Evolutionary conservation across 2,113 vertebrate genomes (phyloP), one percentile per base, ranked within the genome.

Genomic region (Zosterops lateralis): DNA sequence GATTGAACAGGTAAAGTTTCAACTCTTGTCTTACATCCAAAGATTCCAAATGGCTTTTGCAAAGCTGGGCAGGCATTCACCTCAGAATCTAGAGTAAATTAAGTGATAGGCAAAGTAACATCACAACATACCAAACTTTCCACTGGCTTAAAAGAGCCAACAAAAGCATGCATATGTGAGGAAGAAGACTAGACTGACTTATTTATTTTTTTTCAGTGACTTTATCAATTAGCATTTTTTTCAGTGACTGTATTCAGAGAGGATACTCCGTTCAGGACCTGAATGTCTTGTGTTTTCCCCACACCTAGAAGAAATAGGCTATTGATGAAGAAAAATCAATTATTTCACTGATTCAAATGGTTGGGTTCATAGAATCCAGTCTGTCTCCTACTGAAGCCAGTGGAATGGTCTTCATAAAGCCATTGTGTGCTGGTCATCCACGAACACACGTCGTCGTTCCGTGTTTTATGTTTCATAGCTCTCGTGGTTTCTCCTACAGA

Each of bases 371-470:
- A 48, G 53, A 56, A 64, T 67, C 25, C n/a, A 40, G 0, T 25
- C 44, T 38, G 15, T 7, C 13, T 88, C 31, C 64, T 13, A 12
- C 51, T 61, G 56, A 61, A 90, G 56, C 11, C 29, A 31, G 25
- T 36, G 67, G 28, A 85, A 70, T 62, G 14, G 25, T 74, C 48
- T 82, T 62, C 38, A 9, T 67, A 48, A 83, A 67, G 47, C 47
- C 6, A 3, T 25, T 38, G 22, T 44, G 36, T 31, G 6, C 0
- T 40, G 45, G 18, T 50, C 1, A 1, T 26, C 32, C 29, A 12
- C 0, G 0, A 73, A 19, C 29, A 54, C 8, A 3, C 3, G 6
- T 62, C 0, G 0, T 44, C 48, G 12, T 68, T 83, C 65, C 12
- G 3, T 58, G 15, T 72, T 85, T 76, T 57, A 18, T 65, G 16